Conservation (phyloP, 2,888 invertebrate genomes). For the Drosophila subquinaria region DNA sequence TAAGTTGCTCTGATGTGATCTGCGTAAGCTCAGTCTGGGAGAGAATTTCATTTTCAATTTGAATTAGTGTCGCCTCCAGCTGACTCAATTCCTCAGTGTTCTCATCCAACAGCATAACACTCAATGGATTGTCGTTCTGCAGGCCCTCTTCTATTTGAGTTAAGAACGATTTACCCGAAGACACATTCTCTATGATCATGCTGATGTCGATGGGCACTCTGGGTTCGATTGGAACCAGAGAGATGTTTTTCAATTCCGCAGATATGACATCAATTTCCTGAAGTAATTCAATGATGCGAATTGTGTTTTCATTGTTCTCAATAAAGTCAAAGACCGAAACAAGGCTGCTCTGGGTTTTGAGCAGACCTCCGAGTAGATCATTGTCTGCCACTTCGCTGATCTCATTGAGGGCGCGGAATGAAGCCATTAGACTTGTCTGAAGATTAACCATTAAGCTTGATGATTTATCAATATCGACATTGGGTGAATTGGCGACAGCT, state of each 20-base stretch:
- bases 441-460: conserved; percentile 77
- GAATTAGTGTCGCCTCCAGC: conserved; percentile 65
- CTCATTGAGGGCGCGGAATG: conserved; percentile 81
- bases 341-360: conserved; percentile 75
- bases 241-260: conserved; percentile 69
- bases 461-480: conserved; percentile 80
- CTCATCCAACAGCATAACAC: conserved; percentile 65
- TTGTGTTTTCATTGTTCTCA: conserved; percentile 77
- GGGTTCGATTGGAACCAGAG: conserved; percentile 14
- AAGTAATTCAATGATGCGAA: conserved; percentile 82
- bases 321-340: conserved; percentile 83
- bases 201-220: conserved; percentile 58
- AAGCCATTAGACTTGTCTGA: conserved; percentile 81
- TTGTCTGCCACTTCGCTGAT: conserved; percentile 69
- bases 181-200: conserved; percentile 71
- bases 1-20: conserved; percentile 62
- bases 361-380: conserved; percentile 61
- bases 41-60: conserved; percentile 76
- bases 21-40: conserved; percentile 59
- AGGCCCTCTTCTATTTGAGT: conserved; percentile 77
- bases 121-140: conserved; percentile 61
- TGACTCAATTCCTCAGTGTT: conserved; percentile 70
- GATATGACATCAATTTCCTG: conserved; percentile 82
- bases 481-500: conserved; percentile 63
- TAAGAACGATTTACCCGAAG: conserved; percentile 71